phyloP scores from a whole-genome alignment of 2,888 invertebrate species.

The Quadriops clusia region DNA sequence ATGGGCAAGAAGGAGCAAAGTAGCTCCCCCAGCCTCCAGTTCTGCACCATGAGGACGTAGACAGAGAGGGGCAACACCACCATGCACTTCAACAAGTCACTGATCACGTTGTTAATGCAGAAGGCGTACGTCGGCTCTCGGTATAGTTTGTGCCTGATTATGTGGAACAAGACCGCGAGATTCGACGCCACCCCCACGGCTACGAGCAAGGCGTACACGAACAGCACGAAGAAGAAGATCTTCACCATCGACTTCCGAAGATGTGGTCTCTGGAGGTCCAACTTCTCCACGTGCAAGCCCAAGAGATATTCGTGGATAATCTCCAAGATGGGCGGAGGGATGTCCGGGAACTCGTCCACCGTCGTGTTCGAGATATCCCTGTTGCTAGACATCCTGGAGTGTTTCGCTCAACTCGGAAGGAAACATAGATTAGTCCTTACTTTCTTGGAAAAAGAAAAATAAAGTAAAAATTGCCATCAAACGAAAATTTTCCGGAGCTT shows the following conservation, averaged over 20 bases:
- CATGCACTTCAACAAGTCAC: constrained; percentile 54
- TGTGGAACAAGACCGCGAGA: constrained; percentile 44
- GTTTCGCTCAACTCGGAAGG: not conserved
- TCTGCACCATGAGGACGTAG: constrained; percentile 54
- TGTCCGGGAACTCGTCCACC: constrained; percentile 17
- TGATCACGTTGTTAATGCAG: constrained; percentile 52
- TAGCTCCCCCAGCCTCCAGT: constrained; percentile 62
- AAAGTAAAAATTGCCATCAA: too few species aligned
- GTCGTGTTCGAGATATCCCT: constrained; percentile 14
- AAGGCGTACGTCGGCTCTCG: constrained; percentile 53
- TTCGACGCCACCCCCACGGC: constrained; percentile 47
- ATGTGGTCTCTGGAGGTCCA: constrained; percentile 48
- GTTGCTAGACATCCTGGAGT: not conserved
- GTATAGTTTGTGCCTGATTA: constrained; percentile 42
- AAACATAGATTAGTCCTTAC: not conserved
- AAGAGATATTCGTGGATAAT: constrained; percentile 26
- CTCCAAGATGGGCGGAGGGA: constrained; percentile 26
- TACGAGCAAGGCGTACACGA: constrained; percentile 48
- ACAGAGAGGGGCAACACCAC: constrained; percentile 57
- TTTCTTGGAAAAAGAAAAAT: not conserved
- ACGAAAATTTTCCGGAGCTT: too few species aligned
- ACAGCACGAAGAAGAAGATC: constrained; percentile 49
- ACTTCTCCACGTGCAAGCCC: constrained; percentile 22
- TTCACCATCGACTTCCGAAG: constrained; percentile 44
- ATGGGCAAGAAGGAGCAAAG: constrained; percentile 62